Conservation (phyloP, 2,888 invertebrate genomes). For the Gryllus longicercus region DNA sequence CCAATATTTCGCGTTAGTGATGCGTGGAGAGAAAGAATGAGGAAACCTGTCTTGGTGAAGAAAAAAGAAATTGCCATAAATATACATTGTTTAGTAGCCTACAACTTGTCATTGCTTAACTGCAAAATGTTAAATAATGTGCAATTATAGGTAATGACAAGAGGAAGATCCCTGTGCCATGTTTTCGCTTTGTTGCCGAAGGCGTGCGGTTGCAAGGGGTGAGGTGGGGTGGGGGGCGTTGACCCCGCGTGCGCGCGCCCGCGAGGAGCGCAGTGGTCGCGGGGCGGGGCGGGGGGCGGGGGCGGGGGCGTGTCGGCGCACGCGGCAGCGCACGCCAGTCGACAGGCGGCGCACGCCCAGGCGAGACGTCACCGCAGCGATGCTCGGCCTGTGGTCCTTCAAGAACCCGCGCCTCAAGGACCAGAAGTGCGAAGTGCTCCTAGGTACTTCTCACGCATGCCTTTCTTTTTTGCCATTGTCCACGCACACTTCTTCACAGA, state of each 20-base stretch:
- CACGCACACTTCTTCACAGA: too few species aligned
- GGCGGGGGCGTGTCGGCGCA: constrained; percentile 6
- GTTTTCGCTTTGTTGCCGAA: too few species aligned
- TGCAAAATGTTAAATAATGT: too few species aligned
- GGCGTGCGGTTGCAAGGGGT: background rate
- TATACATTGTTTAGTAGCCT: too few species aligned
- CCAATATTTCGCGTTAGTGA: too few species aligned
- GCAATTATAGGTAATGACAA: too few species aligned
- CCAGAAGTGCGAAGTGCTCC: constrained; percentile 65
- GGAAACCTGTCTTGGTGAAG: too few species aligned
- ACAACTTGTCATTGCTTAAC: too few species aligned
- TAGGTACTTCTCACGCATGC: constrained; percentile 55
- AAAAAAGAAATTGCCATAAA: too few species aligned
- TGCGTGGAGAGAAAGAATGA: too few species aligned
- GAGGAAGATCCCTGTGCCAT: too few species aligned
- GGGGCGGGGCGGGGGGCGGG: constrained; percentile 25
- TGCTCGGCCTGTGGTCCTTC: constrained; percentile 62
- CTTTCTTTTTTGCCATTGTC: background rate
- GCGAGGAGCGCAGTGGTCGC: background rate
- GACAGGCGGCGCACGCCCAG: background rate
- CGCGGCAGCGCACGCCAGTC: background rate
- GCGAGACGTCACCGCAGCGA: constrained; percentile 39
- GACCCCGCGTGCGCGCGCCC: constrained; percentile 22
- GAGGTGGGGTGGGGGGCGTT: background rate
- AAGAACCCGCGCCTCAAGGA: constrained; percentile 60